These are phyloP conservation scores for Leptarthrus brevirostris DNA, from an alignment of 2,888 invertebrate genomes.

Conservation along the genomic window DNA sequence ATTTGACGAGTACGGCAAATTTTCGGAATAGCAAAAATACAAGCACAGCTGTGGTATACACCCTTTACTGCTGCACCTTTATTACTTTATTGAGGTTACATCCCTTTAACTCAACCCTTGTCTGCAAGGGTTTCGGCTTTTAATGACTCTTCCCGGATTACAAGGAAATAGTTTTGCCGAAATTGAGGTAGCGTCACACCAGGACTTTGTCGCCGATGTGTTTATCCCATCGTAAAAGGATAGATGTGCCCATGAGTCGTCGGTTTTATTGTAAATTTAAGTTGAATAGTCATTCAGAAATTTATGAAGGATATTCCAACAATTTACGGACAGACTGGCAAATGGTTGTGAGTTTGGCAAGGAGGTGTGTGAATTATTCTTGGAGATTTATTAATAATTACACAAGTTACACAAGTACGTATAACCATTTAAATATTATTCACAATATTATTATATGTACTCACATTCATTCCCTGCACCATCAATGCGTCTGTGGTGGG, in stretches of 20 bases:
- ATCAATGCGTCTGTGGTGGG: no score
- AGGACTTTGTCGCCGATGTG: not conserved
- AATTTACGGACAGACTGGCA: no score
- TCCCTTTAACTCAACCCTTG: slow-evolving; percentile 36
- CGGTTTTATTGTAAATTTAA: slow-evolving; percentile 21
- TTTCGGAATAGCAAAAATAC: no score
- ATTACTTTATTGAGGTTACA: slow-evolving; percentile 36
- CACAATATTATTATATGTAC: no score
- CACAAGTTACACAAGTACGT: no score
- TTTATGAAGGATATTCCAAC: slow-evolving; percentile 12
- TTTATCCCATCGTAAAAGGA: not conserved
- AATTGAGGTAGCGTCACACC: not conserved
- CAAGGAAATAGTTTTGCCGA: slow-evolving; percentile 10
- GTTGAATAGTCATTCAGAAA: slow-evolving; percentile 17
- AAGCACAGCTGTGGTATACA: not conserved
- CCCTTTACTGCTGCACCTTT: slow-evolving; percentile 20
- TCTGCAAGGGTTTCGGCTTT: slow-evolving; percentile 14
- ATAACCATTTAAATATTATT: no score
- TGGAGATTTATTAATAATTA: no score
- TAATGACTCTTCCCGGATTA: slow-evolving; percentile 25
- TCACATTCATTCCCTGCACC: no score
- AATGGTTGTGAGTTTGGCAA: no score
- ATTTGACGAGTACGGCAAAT: no score
- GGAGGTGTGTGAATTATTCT: no score
- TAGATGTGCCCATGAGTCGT: not conserved